Evolutionary conservation across 2,797 vertebrate species (phyloP), one percentile per base, ranked within the genome.

Genomic region (Dermochelys coriacea): DNA sequence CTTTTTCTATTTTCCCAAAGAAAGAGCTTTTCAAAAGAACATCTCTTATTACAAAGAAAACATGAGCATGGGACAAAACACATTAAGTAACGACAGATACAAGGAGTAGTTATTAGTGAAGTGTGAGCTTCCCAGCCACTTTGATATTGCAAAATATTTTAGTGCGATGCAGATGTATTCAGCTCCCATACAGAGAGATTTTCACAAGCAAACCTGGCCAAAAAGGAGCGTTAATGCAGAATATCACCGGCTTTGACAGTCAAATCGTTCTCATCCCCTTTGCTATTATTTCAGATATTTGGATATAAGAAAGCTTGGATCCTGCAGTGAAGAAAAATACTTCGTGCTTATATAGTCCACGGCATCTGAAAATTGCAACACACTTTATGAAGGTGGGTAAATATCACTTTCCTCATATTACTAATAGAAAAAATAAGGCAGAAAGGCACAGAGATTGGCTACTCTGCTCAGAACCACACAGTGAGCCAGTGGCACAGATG

Each of bases 91-190:
- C 54, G 55, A 61, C 83, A 90, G 52, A 90, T 47, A 19, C 4
- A 29, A 31, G 82, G 54, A 54, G 52, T 1, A 84, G 51, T 50
- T 3, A 0, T 50, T 82, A 71, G 8, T 1, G 27, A 19, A 80
- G 61, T 25, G 37, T 79, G 87, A 94, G 61, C 45, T 95, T 86
- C 1, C 0, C 84, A 82, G 90, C 27, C 25, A 4, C 23, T 47
- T 89, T 75, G 80, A 23, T 9, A 18, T 55, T 57, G 47, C 25
- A 49, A 25, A 41, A n/a, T 49, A 59, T 45, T 74, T 61, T 83
- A 85, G 89, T 27, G 49, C n/a, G 34, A 25, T 87, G 77, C 90
- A 89, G 90, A 71, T 90, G 80, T 47, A 86, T 81, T 78, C 57
- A 90, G 85, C 16, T 80, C 18, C 45, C 59, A 41, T 23, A 19